phyloP scores from a whole-genome alignment of 2,113 vertebrate genomes.

The Hippocampus mohnikei region DNA sequence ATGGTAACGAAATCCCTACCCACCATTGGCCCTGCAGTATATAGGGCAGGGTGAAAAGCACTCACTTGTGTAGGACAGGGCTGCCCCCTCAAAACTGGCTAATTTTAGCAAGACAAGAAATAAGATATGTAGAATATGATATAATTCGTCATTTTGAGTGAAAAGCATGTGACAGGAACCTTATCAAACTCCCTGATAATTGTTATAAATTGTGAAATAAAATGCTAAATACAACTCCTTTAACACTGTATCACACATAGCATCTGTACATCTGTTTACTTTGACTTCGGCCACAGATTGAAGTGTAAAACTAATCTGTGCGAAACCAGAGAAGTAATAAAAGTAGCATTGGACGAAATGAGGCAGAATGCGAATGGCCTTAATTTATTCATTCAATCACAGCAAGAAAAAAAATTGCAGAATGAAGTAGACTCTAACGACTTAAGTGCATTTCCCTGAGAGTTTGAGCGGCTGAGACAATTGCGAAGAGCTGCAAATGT shows the following conservation, averaged over 20 bases:
- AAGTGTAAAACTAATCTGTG: slow-evolving; percentile 17
- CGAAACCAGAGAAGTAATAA: slow-evolving; percentile 20
- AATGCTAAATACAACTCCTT: background rate
- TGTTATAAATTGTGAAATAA: background rate
- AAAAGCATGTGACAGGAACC: background rate
- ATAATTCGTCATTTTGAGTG: background rate
- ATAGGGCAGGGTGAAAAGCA: background rate
- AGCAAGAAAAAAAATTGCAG: slow-evolving; percentile 5
- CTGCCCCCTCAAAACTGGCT: background rate
- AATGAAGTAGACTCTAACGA: slow-evolving; percentile 21
- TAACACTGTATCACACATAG: background rate
- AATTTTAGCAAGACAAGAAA: background rate
- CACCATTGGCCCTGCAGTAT: background rate
- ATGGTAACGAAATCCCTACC: background rate
- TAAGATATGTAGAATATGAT: background rate
- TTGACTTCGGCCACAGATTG: slow-evolving; percentile 16
- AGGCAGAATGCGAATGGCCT: slow-evolving; percentile 16
- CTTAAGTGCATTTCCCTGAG: slow-evolving; percentile 30
- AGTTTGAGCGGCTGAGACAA: slow-evolving; percentile 19
- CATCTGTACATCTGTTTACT: background rate
- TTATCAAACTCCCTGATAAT: too few relatives aligned
- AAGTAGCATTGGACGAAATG: slow-evolving; percentile 12
- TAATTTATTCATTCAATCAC: slow-evolving; percentile 28
- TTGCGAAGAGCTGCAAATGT: slow-evolving; percentile 27
- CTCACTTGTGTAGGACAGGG: background rate